phyloP scores from a whole-genome alignment of 2,797 vertebrate genomes.

The Fratercula arctica region DNA sequence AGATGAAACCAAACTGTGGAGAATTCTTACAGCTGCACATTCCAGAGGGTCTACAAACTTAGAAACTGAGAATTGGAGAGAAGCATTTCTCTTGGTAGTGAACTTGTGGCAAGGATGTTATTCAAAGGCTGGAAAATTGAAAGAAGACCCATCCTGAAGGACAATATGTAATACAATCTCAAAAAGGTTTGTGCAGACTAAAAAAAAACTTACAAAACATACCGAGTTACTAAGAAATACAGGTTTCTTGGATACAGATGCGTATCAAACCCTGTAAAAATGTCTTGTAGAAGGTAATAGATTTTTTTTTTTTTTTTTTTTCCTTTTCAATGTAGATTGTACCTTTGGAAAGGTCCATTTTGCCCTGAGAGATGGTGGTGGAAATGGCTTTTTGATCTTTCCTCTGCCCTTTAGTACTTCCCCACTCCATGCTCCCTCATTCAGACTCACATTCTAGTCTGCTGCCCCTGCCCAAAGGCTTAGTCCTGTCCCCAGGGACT shows the following conservation, averaged over 20 bases:
- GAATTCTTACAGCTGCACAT: neutral
- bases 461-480: neutral
- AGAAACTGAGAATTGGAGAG: neutral
- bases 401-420: neutral
- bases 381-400: neutral
- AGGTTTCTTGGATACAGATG: neutral
- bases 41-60: neutral
- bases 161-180: neutral
- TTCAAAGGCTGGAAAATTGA: neutral
- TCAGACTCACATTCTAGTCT: neutral
- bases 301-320: neutral
- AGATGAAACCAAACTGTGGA: neutral
- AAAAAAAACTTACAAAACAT: neutral
- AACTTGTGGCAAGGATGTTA: neutral
- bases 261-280: neutral
- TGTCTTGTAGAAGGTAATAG: neutral
- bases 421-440: accelerated
- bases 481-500: accelerated
- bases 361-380: accelerated
- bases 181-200: neutral
- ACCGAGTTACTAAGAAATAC: neutral
- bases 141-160: neutral
- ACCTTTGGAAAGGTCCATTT: neutral
- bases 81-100: neutral
- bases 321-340: neutral